Evolutionary conservation across 2,888 invertebrate genomes (phyloP), one percentile per base, ranked within the genome.

Genomic region (Drosophila lacicola): DNA sequence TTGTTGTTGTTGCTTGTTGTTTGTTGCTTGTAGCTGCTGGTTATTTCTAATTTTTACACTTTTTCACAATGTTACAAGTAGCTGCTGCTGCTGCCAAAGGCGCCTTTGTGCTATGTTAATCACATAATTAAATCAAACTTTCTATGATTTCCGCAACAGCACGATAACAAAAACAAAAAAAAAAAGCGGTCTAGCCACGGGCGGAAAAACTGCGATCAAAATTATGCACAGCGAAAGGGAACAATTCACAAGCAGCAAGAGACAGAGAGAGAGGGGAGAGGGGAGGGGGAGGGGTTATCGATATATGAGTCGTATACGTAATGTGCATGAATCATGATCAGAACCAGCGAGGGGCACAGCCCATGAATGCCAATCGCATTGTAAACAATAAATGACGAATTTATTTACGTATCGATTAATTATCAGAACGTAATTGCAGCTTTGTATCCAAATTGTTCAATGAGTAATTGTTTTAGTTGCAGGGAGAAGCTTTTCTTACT

Each of bases 41-140:
- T 82, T 83, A 86, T 78, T 80, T 82, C 70, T 82, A 85, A 82
- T 83, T 83, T 83, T 76, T 83, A 79, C 83, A 83, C 79, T 72
- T 83, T 72, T 78, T 67, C 70, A 80, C 80, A 80, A 72, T 83
- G 81, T 83, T 80, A 73, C 80, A 78, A 65, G 78, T 79, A 39
- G 39, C 37, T 17, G 42, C 14, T 36, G 55, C 17, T 56, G 44
- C 2, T 44, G 44, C 72, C 73, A 55, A 57, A 68, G 73, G 82
- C 70, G 72, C 82, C 82, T 82, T 82, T 86, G 76, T 86, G 75
- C 74, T 73, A 84, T 79, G 86, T 81, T 84, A 84, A 84, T 86
- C 84, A 83, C 77, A 83, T 84, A 84, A 84, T 84, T 86, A 84
- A 83, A 86, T 86, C 81, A 74, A 86, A 82, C 83, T 84, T 86